These are phyloP conservation scores for Aegypius monachus DNA, from an alignment of 2,113 vertebrate species.

Conservation along the genomic window DNA sequence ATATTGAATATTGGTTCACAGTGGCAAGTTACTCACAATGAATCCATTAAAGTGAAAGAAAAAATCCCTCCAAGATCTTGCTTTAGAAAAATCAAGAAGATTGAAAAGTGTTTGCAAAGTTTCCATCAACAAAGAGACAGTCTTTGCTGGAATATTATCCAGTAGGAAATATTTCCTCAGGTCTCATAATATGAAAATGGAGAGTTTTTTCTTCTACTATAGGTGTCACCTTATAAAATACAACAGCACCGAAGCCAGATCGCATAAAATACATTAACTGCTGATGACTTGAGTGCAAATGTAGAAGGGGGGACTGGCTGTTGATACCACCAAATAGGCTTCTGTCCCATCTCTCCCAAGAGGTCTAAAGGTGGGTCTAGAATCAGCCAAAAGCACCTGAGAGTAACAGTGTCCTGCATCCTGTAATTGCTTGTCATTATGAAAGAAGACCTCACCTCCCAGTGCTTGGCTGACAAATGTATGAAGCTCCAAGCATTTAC, in stretches of 20 bases:
- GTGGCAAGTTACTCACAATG: background rate
- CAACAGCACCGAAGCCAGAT: background rate
- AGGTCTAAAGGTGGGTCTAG: background rate
- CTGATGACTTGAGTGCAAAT: background rate
- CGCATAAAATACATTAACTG: background rate
- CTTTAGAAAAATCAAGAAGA: background rate
- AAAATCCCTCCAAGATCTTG: background rate
- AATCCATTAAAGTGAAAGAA: background rate
- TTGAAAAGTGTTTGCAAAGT: background rate
- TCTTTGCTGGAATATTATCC: background rate
- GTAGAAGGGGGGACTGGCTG: background rate
- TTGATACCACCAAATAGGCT: background rate
- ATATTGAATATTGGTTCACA: background rate
- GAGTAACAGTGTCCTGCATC: background rate
- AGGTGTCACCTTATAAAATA: background rate
- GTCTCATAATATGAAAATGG: background rate
- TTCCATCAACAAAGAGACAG: background rate
- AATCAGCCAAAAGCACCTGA: background rate
- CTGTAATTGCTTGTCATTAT: background rate
- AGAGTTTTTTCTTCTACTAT: background rate
- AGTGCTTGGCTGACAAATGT: background rate
- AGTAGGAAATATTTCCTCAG: background rate
- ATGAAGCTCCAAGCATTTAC: background rate
- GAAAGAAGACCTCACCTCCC: background rate
- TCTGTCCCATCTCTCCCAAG: background rate